Evolutionary conservation across 2,888 invertebrate genomes (phyloP).

Genomic region (Malacosoma neustria): DNA sequence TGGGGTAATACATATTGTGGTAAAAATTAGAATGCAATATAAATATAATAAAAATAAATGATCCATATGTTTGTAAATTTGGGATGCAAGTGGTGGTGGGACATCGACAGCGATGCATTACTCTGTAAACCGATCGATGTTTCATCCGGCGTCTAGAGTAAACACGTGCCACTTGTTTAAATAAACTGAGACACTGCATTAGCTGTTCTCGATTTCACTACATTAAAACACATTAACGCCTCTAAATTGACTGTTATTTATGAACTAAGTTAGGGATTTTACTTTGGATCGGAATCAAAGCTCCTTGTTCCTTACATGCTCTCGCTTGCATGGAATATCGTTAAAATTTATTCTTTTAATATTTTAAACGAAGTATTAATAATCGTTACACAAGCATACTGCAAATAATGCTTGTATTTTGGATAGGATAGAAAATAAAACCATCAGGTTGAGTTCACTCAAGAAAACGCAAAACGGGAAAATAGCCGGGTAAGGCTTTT

Average conservation of each 20-base stretch:
- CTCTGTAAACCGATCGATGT: conserved; percentile 68
- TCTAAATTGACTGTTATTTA: conserved; percentile 57
- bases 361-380: too few species aligned
- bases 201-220: conserved; percentile 70
- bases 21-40: too few species aligned
- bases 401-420: too few species aligned
- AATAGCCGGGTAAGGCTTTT: too few species aligned
- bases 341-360: too few species aligned
- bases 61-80: conserved; percentile 8
- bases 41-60: conserved; percentile 1
- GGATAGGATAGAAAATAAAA: too few species aligned
- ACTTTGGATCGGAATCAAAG: conserved; percentile 17
- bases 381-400: too few species aligned
- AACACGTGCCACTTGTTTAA: conserved; percentile 73
- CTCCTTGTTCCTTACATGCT: conserved; percentile 13
- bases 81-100: conserved; percentile 39
- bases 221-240: conserved; percentile 73
- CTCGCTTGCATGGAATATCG: too few species aligned
- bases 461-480: too few species aligned
- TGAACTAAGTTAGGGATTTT: conserved; percentile 33
- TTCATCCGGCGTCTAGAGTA: conserved; percentile 65
- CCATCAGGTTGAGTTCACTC: too few species aligned
- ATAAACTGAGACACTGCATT: conserved; percentile 67
- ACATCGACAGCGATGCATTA: conserved; percentile 64
- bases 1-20: too few species aligned